These are phyloP conservation scores for Aphrophora alni DNA, from an alignment of 2,888 invertebrate genomes.

Conservation along the genomic window DNA sequence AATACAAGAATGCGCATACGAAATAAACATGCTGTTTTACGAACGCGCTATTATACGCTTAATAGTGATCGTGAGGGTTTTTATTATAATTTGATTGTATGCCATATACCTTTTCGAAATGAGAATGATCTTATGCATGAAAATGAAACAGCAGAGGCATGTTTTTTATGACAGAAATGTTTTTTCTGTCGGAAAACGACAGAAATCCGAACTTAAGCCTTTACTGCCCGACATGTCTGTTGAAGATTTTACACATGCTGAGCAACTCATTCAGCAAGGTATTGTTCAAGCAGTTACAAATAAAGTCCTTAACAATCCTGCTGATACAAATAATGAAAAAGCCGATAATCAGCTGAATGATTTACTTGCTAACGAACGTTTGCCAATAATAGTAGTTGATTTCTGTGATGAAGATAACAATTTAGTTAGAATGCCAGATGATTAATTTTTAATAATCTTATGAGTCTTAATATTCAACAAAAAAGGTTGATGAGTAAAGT, in stretches of 20 bases:
- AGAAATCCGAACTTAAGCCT: neutral
- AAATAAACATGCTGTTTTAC: conserved; percentile 33
- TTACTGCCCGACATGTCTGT: neutral
- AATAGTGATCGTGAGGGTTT: conserved; percentile 47
- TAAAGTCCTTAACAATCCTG: too few species aligned
- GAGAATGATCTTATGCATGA: conserved; percentile 48
- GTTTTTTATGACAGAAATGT: neutral
- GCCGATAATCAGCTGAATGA: too few species aligned
- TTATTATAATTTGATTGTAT: conserved; percentile 53
- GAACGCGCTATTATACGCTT: conserved; percentile 47
- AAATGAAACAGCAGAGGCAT: conserved; percentile 1
- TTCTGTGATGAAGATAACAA: too few species aligned
- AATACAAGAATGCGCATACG: neutral
- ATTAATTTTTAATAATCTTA: neutral
- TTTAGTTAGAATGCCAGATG: neutral
- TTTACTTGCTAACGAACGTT: too few species aligned
- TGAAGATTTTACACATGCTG: neutral
- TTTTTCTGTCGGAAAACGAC: neutral
- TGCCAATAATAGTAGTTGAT: too few species aligned
- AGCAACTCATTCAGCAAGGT: neutral
- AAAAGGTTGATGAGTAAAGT: conserved; percentile 43
- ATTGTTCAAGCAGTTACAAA: neutral
- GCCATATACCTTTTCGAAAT: conserved; percentile 50
- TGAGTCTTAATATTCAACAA: conserved; percentile 30
- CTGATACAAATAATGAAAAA: too few species aligned